A percentile compares a stretch with the other conserved stretches of the same genome.
Conservation (phyloP, 2,113 vertebrate genomes). For the Siniperca knerii region DNA sequence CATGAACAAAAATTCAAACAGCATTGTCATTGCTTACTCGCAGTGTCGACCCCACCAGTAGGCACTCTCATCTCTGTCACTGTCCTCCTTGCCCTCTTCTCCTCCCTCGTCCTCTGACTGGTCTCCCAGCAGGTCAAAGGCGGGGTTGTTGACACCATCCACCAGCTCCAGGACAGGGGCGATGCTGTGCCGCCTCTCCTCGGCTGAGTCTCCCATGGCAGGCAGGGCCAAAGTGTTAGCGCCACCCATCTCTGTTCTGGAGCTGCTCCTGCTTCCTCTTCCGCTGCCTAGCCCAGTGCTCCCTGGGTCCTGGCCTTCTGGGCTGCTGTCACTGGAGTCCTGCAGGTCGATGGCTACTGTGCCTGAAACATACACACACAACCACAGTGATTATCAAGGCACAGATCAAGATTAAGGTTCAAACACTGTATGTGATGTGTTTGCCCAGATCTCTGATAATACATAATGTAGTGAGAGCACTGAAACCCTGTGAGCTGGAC, state of each 20-base stretch:
- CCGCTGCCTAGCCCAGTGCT: conserved; percentile 59
- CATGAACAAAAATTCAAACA: not conserved
- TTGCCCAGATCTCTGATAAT: not conserved
- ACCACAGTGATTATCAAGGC: not conserved
- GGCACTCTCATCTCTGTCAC: conserved; percentile 78
- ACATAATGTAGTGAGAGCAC: not conserved
- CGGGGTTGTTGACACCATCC: conserved; percentile 81
- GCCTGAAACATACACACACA: conserved; percentile 69
- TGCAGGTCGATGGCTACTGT: conserved; percentile 88
- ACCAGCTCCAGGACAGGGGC: conserved; percentile 87
- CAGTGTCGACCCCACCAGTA: conserved; percentile 84
- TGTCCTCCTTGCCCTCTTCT: conserved; percentile 85
- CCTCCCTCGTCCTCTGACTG: conserved; percentile 87
- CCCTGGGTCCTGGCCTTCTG: conserved; percentile 76
- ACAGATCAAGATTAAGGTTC: not conserved
- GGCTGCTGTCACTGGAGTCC: conserved; percentile 85
- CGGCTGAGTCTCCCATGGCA: conserved; percentile 64
- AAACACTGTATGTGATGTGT: not conserved
- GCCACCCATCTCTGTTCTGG: conserved; percentile 73
- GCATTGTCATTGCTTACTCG: conserved; percentile 75
- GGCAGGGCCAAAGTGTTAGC: conserved; percentile 84
- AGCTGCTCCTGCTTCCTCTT: conserved; percentile 73
- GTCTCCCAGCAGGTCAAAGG: conserved; percentile 88
- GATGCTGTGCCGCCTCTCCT: conserved; percentile 86
- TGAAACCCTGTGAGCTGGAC: not conserved